Evolutionary conservation across 2,113 vertebrate genomes (phyloP), one percentile per base, ranked within the genome.

Genomic region (Cyprinus carpio): DNA sequence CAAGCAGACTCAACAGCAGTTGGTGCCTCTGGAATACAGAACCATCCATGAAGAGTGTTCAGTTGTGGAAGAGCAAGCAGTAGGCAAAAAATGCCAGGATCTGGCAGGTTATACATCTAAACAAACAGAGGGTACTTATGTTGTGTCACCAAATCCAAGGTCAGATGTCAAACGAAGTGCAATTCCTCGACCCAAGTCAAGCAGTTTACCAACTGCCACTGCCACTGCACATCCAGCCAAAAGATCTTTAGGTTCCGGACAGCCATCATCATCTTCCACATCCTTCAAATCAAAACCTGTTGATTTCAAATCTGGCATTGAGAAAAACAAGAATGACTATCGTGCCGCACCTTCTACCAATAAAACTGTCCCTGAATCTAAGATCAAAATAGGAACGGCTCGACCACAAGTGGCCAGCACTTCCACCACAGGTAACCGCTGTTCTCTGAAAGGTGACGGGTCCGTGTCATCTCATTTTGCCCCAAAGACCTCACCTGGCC

Each of bases 121-220:
- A 54, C 74, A 25, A 29, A 80, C 58, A 20, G 74, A 29, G 11
- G 86, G 34, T 8, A 34, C 71, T 58, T 20, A 80, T 31, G n/a
- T 5, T 15, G 37, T 37, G 4, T 80, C 86, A 13, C 37, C 86
- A 43, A 71, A 56, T 18, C 85, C 85, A 43, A 89, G 65, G 15
- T 20, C 15, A 0, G 85, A 88, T 10, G 49, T 56, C 10, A 91
- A 85, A 40, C 91, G 86, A 75, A 94, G 90, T 84, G 85, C 84
- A 2, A 89, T 93, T 84, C 91, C 92, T 78, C 85, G 67, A 46
- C 90, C 87, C 1, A 90, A 87, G n/a, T 69, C 62, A 4, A 84
- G 83, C 69, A 56, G 86, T 12, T 27, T 80, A 27, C 83, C 88
- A 11, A 83, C n/a, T n/a, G n/a, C n/a, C n/a, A n/a, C 56, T 29